Conservation (phyloP, 2,888 invertebrate species). For the Ditula angustiorana region DNA sequence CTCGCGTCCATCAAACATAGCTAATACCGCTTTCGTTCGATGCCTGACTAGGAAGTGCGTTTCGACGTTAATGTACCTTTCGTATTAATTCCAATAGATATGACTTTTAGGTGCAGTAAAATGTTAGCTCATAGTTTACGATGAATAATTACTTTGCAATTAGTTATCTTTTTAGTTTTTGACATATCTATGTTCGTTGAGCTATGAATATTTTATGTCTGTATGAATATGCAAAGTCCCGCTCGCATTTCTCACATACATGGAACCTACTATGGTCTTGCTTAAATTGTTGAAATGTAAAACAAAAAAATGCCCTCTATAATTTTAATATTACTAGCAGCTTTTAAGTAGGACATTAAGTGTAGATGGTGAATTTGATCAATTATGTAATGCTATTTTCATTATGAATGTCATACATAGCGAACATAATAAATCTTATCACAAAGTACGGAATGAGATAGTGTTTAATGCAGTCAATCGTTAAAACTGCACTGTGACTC, state of each 20-base stretch:
- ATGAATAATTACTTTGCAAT: neutral
- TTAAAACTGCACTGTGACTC: neutral
- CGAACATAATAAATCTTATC: neutral
- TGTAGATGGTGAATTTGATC: neutral
- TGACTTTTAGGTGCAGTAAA: neutral
- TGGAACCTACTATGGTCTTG: conserved; percentile 20
- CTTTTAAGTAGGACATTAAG: neutral
- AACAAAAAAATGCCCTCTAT: conserved; percentile 28
- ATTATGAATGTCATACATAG: neutral
- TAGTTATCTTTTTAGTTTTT: neutral
- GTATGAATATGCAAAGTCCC: too few species aligned
- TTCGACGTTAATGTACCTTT: conserved; percentile 50
- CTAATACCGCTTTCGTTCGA: conserved; percentile 81
- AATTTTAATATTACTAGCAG: conserved; percentile 12
- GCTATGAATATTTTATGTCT: too few species aligned
- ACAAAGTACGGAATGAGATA: neutral
- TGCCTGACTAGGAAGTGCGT: conserved; percentile 73
- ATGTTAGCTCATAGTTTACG: neutral
- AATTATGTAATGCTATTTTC: neutral
- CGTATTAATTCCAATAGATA: conserved; percentile 11
- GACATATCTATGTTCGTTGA: too few species aligned
- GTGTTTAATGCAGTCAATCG: neutral
- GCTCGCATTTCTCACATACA: neutral
- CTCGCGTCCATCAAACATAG: conserved; percentile 74
- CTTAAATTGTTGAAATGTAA: conserved; percentile 17